Base-by-base conservation (phyloP, 2,888 invertebrate genomes). In the Zygaena filipendulae region DNA sequence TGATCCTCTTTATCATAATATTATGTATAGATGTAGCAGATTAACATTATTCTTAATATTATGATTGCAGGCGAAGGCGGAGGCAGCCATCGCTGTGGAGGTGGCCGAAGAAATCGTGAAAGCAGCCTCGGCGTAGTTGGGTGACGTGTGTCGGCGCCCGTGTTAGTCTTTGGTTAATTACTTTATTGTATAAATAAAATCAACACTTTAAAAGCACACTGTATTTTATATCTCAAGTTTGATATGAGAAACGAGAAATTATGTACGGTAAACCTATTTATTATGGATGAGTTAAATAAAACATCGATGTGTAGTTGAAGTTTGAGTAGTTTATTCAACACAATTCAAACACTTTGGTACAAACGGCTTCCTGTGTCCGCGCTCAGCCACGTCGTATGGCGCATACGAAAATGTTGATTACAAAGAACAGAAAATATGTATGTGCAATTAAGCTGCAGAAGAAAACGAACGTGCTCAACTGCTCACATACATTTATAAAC, bases 41-140 rank as follows among this genome's bases (percentile, higher is more conserved):
- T n/a, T n/a, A n/a, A n/a, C n/a, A n/a, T n/a, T n/a, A n/a, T n/a
- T n/a, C n/a, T n/a, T n/a, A 6, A 16, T 16, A 6, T 4, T 16
- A 4, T 6, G 4, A 16, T 16, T 81, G 4, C 58, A 88, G 88
- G 87, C 84, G 23, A 84, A 82, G 63, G 97, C 96, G 9, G 95
- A 95, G 80, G 97, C 97, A 27, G 87, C 88, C 38, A 95, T 98
- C 53, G 93, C 95, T 19, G 80, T 97, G 5, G 97, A 98, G 79
- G 95, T 96, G 29, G 94, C 91, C 27, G 96, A 97, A 74, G 95
- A 95, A 44, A 83, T 98, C 46, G 88, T 95, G 29, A 92, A 92
- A 71, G 96, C 97, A 38, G 82, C 85, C n/a, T 47, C 66, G 9
- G 63, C 60, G 56, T 75, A 67, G 52, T 40, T 31, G 6, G 25